phyloP scores from a whole-genome alignment of 2,888 invertebrate species.

The Catocala nupta region DNA sequence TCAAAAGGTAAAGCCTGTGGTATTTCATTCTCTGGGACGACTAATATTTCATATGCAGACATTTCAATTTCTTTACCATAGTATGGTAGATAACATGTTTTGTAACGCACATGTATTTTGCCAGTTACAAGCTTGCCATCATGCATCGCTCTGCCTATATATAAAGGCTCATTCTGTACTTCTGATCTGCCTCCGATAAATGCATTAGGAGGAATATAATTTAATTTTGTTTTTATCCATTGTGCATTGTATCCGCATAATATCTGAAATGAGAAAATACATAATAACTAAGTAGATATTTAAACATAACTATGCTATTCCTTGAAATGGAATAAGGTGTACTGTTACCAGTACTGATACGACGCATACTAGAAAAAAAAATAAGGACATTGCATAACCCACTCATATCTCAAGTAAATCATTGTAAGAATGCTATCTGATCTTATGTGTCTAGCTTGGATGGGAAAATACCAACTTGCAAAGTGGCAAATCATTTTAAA shows the following conservation, averaged over 20 bases:
- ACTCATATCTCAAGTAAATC: no score
- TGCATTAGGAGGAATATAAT: constrained; percentile 89
- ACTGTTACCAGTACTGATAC: no score
- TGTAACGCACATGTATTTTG: constrained; percentile 89
- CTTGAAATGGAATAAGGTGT: no score
- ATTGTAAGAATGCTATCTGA: no score
- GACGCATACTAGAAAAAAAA: no score
- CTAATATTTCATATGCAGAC: constrained; percentile 58
- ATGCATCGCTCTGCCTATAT: constrained; percentile 90
- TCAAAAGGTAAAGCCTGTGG: constrained; percentile 17
- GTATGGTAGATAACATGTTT: constrained; percentile 90
- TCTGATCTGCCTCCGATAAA: constrained; percentile 87
- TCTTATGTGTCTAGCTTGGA: no score
- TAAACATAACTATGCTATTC: neutral
- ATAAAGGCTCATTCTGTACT: constrained; percentile 83
- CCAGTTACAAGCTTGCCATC: constrained; percentile 92
- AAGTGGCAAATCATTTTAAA: no score
- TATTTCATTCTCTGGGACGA: constrained; percentile 27
- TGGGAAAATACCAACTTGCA: no score
- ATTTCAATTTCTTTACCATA: constrained; percentile 52
- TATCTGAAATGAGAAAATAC: constrained; percentile 54
- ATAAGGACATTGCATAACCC: no score
- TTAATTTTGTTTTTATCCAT: constrained; percentile 86
- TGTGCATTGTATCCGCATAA: constrained; percentile 64
- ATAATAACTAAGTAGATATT: neutral